phyloP scores from a whole-genome alignment of 2,797 vertebrate genomes.

The Crocodylus rhombifer region DNA sequence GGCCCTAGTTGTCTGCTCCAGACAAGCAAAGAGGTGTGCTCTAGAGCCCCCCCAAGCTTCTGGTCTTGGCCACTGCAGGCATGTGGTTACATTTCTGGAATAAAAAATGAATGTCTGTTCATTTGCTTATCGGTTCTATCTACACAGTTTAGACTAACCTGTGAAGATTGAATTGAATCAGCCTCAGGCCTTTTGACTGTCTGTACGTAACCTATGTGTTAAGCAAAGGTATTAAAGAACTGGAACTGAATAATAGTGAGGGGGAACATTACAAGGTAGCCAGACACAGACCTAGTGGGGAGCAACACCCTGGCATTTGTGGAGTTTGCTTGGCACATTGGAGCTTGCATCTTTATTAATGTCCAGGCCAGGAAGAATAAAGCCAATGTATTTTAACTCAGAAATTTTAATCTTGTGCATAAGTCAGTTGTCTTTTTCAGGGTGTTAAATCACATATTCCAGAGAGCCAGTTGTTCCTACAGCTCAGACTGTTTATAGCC shows the following conservation, averaged over 20 bases:
- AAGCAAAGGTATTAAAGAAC: not conserved
- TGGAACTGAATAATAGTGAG: not conserved
- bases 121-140: too few relatives aligned
- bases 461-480: not conserved
- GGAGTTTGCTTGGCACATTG: not conserved
- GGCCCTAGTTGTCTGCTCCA: too few relatives aligned
- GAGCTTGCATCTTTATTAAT: not conserved
- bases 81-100: too few relatives aligned
- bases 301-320: not conserved
- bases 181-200: too few relatives aligned
- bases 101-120: too few relatives aligned
- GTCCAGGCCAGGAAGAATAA: not conserved
- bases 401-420: not conserved
- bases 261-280: not conserved
- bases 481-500: not conserved
- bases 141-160: too few relatives aligned
- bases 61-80: too few relatives aligned
- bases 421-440: conserved; percentile 4
- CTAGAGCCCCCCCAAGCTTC: too few relatives aligned
- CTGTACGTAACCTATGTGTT: too few relatives aligned
- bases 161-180: too few relatives aligned
- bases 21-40: too few relatives aligned
- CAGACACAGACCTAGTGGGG: not conserved
- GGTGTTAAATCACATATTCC: not conserved
- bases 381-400: not conserved